A percentile compares a stretch with the other conserved stretches of the same genome.
Evolutionary conservation across 2,888 invertebrate species (phyloP).

Genomic region (Trichopria drosophilae): DNA sequence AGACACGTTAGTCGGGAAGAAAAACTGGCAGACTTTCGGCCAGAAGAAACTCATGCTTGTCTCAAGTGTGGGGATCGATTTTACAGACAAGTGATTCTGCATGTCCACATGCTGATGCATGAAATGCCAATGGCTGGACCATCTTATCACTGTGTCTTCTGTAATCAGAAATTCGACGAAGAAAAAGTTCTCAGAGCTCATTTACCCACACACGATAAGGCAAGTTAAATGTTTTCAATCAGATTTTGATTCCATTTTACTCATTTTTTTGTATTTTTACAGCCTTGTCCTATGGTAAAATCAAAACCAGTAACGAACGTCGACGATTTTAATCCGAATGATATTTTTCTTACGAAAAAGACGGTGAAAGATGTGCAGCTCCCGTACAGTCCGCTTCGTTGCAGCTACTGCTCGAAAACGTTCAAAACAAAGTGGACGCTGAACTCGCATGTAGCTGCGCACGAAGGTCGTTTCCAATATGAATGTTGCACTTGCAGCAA

Average conservation of each 20-base stretch:
- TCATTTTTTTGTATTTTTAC: conserved; percentile 28
- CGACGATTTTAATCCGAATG: too few relatives aligned
- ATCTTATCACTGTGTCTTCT: conserved; percentile 47
- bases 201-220: conserved; percentile 50
- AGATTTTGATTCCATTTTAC: conserved; percentile 2
- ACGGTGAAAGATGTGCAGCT: too few relatives aligned
- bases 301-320: conserved; percentile 17
- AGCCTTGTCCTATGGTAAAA: conserved; percentile 24
- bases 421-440: conserved; percentile 57
- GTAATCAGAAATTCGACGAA: conserved; percentile 50
- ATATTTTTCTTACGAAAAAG: too few relatives aligned
- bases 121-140: conserved; percentile 21
- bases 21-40: conserved; percentile 37
- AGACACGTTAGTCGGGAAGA: conserved; percentile 52
- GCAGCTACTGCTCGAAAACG: conserved; percentile 55
- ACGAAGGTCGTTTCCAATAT: conserved; percentile 56
- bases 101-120: conserved; percentile 31
- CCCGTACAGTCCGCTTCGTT: too few relatives aligned
- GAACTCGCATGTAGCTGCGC: conserved; percentile 55
- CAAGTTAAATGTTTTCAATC: conserved; percentile 27
- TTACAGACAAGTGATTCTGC: conserved; percentile 39
- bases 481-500: conserved; percentile 57
- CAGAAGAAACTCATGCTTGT: conserved; percentile 39
- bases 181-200: conserved; percentile 51
- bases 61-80: conserved; percentile 43